Evolutionary conservation across 92 coral and sea anemone genomes (phyloP), one percentile per base, ranked within the genome.

Genomic region (Palythoa grandiflora): DNA sequence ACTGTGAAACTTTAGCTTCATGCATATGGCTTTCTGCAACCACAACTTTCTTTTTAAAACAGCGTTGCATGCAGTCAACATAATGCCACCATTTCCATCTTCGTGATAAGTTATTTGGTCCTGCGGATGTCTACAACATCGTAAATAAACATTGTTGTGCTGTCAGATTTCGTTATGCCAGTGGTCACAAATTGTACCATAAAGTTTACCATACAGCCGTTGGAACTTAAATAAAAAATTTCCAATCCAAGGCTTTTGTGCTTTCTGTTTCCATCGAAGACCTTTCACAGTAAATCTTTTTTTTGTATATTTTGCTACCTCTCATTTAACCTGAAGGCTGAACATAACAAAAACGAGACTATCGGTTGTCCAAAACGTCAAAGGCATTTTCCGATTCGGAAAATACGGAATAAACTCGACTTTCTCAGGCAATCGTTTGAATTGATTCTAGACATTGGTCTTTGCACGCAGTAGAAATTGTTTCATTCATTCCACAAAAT

Each of bases 341-440:
- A 10, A 7, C 79, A 75, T 50, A 21, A 9, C 73, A 4, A 47
- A 16, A 53, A 35, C 68, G 68, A 2, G 70, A 53, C 17, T 84
- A 71, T 21, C 68, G 48, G 47, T 84, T 57, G 66, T 71, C 68
- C 36, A 70, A 84, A 50, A 68, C 78, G 77, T 70, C 76, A 48
- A 83, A 57, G n/a, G 86, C 75, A 65, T 81, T 81, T 81, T 63
- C 86, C 86, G 44, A 44, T 10, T 81, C 35, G 4, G 57, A 81
- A 51, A 81, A 81, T 40, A 81, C 61, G 5, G 54, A 65, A 81
- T 81, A 12, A 81, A 81, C 55, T 81, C 73, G 35, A 55, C 55
- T 35, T 28, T 28, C n/a, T 81, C 55, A 50, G 38, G 66, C 75
- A 44, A 71, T 44, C 75, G 86, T 81, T 81, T 81, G 74, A 7